Percentiles rank a stretch among this genome's conserved stretches.
Evolutionary conservation across 2,888 invertebrate species (phyloP).

Genomic region (Theretra japonica): DNA sequence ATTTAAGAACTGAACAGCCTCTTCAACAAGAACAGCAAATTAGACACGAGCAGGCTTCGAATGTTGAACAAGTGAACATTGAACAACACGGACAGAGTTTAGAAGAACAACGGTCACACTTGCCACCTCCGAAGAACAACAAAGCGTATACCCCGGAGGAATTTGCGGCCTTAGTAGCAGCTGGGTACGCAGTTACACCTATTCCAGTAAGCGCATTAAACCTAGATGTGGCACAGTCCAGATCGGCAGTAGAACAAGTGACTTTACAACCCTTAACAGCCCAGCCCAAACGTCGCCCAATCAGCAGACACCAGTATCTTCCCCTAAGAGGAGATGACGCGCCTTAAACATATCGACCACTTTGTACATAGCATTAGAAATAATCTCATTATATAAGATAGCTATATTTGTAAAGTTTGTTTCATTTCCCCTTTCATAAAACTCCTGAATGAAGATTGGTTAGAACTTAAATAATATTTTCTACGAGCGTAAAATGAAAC

Average conservation of each 20-base stretch:
- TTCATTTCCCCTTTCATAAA: constrained; percentile 2
- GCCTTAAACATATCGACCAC: constrained; percentile 63
- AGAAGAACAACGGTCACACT: constrained; percentile 71
- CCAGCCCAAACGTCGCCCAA: constrained; percentile 54
- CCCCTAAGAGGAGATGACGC: constrained; percentile 78
- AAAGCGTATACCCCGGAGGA: constrained; percentile 82
- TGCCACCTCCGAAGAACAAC: constrained; percentile 80
- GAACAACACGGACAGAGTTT: constrained; percentile 67
- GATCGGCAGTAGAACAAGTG: constrained; percentile 64
- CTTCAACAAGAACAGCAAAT: constrained; percentile 32
- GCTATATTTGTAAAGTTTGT: constrained; percentile 52
- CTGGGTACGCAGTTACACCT: constrained; percentile 81
- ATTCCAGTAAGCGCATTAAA: constrained; percentile 70
- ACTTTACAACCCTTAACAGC: constrained; percentile 48
- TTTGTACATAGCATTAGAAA: constrained; percentile 68
- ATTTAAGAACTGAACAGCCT: constrained; percentile 50
- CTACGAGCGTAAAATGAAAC: constrained; percentile 19
- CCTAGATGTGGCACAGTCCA: constrained; percentile 69
- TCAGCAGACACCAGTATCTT: constrained; percentile 72
- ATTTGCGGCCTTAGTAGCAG: constrained; percentile 77
- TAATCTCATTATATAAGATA: constrained; percentile 67
- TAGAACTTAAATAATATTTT: constrained; percentile 1
- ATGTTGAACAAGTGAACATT: constrained; percentile 54
- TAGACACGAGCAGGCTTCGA: constrained; percentile 34
- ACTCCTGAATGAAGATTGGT: not conserved